These are phyloP conservation scores for Pantherophis vulpinus DNA, from an alignment of 2,797 vertebrate species.

Conservation along the genomic window DNA sequence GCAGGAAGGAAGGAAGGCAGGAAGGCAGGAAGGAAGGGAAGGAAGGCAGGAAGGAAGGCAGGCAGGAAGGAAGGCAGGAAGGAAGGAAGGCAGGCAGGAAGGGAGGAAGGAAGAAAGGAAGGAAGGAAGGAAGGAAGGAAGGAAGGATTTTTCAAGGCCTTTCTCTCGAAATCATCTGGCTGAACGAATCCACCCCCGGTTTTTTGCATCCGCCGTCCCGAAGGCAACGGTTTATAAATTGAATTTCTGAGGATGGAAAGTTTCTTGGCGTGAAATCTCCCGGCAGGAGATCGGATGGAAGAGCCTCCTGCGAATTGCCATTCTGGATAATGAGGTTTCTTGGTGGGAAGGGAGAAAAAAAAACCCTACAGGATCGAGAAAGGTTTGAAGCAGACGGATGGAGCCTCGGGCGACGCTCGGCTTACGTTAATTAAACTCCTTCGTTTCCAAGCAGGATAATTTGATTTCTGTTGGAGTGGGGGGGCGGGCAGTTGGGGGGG, in stretches of 20 bases:
- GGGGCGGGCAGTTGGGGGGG: accelerated
- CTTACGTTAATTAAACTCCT: background rate
- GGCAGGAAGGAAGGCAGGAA: no score
- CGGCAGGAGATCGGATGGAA: background rate
- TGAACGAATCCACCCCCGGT: background rate
- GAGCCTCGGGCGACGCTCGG: background rate
- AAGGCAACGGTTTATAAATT: background rate
- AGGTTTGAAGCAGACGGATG: background rate
- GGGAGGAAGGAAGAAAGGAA: no score
- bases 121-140: no score
- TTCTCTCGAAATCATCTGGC: background rate
- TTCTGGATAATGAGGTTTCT: background rate
- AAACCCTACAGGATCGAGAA: background rate
- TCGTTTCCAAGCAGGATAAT: background rate
- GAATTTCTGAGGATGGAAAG: background rate
- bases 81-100: no score
- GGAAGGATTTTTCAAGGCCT: background rate
- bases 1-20: no score
- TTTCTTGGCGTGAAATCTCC: background rate
- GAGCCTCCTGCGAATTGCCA: background rate
- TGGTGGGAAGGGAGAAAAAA: background rate
- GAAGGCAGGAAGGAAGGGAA: no score
- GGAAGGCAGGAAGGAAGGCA: no score
- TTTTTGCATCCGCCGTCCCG: background rate
- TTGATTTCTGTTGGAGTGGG: background rate